Conservation (phyloP, 2,797 vertebrate genomes). For the Peromyscus aztecus region DNA sequence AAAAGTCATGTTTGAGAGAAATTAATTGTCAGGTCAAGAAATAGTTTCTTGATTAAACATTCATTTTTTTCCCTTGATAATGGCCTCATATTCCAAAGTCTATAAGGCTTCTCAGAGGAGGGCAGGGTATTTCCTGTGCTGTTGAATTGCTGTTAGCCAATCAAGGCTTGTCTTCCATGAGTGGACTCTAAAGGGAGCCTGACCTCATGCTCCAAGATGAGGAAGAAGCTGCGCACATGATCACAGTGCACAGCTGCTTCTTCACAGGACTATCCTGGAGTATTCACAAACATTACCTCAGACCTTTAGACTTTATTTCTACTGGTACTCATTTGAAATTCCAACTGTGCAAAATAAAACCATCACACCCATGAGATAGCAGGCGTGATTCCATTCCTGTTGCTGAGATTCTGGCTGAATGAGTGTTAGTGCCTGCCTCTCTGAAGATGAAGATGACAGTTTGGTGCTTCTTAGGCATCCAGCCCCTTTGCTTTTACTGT, state of each 20-base stretch:
- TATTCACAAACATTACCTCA: slow-evolving; percentile 43
- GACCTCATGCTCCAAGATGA: background rate
- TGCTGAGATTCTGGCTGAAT: background rate
- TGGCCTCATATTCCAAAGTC: background rate
- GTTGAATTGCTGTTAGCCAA: slow-evolving; percentile 38
- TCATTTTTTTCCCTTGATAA: slow-evolving; percentile 4
- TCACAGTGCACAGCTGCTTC: background rate
- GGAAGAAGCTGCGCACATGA: background rate
- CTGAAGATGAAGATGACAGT: background rate
- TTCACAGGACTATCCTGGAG: slow-evolving; percentile 4
- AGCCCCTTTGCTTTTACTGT: slow-evolving; percentile 6
- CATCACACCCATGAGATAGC: background rate
- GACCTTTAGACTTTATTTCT: slow-evolving; percentile 46
- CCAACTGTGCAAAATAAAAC: background rate
- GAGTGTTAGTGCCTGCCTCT: background rate
- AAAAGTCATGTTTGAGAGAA: slow-evolving; percentile 50
- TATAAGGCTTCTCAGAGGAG: background rate
- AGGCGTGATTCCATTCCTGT: background rate
- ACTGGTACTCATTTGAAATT: slow-evolving; percentile 45
- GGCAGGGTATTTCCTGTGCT: slow-evolving; percentile 33
- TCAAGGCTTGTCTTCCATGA: background rate
- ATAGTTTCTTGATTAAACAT: slow-evolving; percentile 64
- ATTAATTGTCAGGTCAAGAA: slow-evolving; percentile 41
- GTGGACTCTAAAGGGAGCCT: slow-evolving; percentile 2
- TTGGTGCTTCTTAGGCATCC: background rate